Evolutionary conservation across 2,113 vertebrate species (phyloP).

Genomic region (Poeciliopsis retropinna): DNA sequence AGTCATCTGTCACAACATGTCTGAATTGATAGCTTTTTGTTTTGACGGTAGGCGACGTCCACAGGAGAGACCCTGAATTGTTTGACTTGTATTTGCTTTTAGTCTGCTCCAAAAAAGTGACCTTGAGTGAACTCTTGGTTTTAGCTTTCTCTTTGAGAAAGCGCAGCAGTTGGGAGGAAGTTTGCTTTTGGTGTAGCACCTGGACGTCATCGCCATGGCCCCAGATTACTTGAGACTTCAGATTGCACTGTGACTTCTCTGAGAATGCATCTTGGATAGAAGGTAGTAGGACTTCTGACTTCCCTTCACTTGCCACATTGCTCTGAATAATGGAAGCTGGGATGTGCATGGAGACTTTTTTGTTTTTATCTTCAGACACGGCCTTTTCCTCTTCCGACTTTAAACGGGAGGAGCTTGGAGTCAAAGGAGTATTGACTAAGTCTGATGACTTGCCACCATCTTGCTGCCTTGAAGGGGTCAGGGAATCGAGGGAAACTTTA

Average conservation of each 20-base stretch:
- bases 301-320: conserved; percentile 15
- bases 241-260: conserved; percentile 11
- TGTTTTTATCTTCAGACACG: conserved; percentile 29
- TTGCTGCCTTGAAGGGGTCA: conserved; percentile 17
- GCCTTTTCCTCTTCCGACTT: conserved; percentile 23
- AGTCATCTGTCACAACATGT: neutral
- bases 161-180: conserved; percentile 71
- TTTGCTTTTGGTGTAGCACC: conserved; percentile 76
- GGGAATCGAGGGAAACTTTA: conserved; percentile 30
- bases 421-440: conserved; percentile 1
- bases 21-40: conserved; percentile 30
- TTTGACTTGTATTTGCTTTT: neutral
- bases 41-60: neutral
- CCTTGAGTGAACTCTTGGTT: conserved; percentile 29
- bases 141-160: conserved; percentile 64
- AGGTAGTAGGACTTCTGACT: conserved; percentile 28
- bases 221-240: conserved; percentile 26
- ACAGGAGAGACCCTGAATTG: neutral
- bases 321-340: conserved; percentile 24
- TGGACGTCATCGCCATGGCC: conserved; percentile 39
- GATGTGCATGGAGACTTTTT: conserved; percentile 9
- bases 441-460: conserved; percentile 22
- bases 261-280: conserved; percentile 25
- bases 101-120: conserved; percentile 17
- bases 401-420: neutral